A percentile compares a stretch with the other conserved stretches of the same genome.
Conservation (phyloP, 2,113 vertebrate species). For the Pseudorhombus dupliciocellatus region DNA sequence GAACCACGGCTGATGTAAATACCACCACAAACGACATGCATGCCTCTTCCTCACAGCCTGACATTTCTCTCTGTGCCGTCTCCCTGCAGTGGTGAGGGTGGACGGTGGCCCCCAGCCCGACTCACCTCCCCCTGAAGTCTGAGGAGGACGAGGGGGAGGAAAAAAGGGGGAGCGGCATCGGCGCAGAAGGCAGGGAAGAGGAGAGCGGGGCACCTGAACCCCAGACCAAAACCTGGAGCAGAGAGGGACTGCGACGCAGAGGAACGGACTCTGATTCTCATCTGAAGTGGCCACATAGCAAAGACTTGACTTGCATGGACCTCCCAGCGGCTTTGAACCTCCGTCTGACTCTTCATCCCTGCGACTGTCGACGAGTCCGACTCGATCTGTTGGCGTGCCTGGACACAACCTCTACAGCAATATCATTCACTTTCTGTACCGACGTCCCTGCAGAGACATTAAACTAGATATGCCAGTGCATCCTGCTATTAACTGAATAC, state of each 20-base stretch:
- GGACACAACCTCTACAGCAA: constrained; percentile 55
- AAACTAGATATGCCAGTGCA: constrained; percentile 33
- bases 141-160: constrained; percentile 44
- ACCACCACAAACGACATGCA: not conserved
- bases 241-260: not conserved
- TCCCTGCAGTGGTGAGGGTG: constrained; percentile 78
- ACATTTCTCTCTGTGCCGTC: constrained; percentile 31
- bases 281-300: constrained; percentile 42
- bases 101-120: constrained; percentile 74
- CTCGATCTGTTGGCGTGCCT: constrained; percentile 52
- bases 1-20: not conserved
- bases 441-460: constrained; percentile 31
- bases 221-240: constrained; percentile 31
- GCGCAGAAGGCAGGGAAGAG: constrained; percentile 45
- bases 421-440: constrained; percentile 47
- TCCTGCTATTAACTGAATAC: constrained; percentile 40
- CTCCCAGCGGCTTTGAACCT: constrained; percentile 40
- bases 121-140: constrained; percentile 73
- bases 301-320: constrained; percentile 34
- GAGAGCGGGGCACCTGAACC: constrained; percentile 27
- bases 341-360: constrained; percentile 58
- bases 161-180: constrained; percentile 29
- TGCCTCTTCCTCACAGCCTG: constrained; percentile 3
- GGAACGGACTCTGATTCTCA: constrained; percentile 40
- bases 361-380: constrained; percentile 41